Evolutionary conservation across 1,140 invertebrate genomes (phyloP).

Genomic region (Pissodes strobi): DNA sequence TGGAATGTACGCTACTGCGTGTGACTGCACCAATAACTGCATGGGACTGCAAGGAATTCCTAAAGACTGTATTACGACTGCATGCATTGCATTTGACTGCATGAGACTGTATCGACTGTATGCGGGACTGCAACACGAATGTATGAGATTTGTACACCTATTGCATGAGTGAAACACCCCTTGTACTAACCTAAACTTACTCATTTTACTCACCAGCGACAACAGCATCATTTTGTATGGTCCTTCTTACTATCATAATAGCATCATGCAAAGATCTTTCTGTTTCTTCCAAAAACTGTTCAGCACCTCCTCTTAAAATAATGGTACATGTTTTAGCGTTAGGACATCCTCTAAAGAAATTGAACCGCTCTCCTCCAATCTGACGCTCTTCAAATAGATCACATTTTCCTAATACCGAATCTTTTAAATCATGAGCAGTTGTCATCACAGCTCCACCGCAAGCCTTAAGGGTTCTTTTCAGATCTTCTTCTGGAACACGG

Average conservation of each 20-base stretch:
- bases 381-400: slow-evolving; percentile 91
- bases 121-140: no score
- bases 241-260: slow-evolving; percentile 98
- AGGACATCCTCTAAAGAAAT: slow-evolving; percentile 81
- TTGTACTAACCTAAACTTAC: no score
- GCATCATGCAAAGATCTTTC: slow-evolving; percentile 98
- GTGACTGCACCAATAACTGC: no score
- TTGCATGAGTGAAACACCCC: no score
- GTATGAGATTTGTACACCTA: no score
- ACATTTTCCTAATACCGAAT: slow-evolving; percentile 83
- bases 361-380: slow-evolving; percentile 86
- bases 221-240: slow-evolving; percentile 91
- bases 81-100: no score
- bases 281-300: slow-evolving; percentile 99
- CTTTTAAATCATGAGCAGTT: slow-evolving; percentile 84
- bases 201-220: slow-evolving; percentile 74
- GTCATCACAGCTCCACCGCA: slow-evolving; percentile 95
- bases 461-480: slow-evolving; percentile 94
- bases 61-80: no score
- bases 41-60: no score
- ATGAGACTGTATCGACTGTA: no score
- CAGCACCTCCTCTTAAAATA: slow-evolving; percentile 93
- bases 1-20: no score
- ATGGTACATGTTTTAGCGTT: slow-evolving; percentile 95
- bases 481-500: slow-evolving; percentile 93